phyloP scores from a whole-genome alignment of 2,888 invertebrate species.

The Hipparchia sbordonii region DNA sequence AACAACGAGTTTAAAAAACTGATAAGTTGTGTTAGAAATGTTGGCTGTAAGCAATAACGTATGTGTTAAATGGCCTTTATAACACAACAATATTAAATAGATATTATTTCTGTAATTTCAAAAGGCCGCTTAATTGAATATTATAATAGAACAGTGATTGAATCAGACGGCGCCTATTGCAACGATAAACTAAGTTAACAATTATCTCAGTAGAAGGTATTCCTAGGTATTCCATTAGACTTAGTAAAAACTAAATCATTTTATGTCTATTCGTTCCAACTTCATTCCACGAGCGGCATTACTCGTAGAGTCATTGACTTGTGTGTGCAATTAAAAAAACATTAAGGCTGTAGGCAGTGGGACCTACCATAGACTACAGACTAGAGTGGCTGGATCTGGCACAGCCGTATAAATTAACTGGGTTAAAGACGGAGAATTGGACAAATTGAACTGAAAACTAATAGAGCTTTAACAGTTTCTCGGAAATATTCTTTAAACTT shows the following conservation, averaged over 20 bases:
- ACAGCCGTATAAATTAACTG: conserved; percentile 34
- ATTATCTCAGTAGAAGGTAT: neutral
- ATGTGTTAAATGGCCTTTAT: no score
- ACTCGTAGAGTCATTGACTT: conserved; percentile 40
- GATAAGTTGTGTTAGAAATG: no score
- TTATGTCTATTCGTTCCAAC: conserved; percentile 5
- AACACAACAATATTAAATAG: no score
- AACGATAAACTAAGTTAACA: neutral
- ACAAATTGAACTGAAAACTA: conserved; percentile 21
- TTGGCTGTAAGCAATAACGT: no score
- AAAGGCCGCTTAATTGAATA: no score
- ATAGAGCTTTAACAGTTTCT: conserved; percentile 6
- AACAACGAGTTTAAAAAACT: no score
- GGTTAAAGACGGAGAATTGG: conserved; percentile 20
- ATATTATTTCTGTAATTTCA: no score
- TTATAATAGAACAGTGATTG: neutral
- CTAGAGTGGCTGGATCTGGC: conserved; percentile 34
- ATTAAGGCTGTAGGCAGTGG: conserved; percentile 30
- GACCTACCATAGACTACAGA: neutral
- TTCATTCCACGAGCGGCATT: conserved; percentile 20
- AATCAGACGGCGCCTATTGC: neutral
- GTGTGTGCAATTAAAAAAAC: conserved; percentile 42
- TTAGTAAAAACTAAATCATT: conserved; percentile 1
- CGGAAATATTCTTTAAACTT: neutral
- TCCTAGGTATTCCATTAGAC: neutral